Evolutionary conservation across 2,888 invertebrate genomes (phyloP).

Genomic region (Orchesellides sinensis): DNA sequence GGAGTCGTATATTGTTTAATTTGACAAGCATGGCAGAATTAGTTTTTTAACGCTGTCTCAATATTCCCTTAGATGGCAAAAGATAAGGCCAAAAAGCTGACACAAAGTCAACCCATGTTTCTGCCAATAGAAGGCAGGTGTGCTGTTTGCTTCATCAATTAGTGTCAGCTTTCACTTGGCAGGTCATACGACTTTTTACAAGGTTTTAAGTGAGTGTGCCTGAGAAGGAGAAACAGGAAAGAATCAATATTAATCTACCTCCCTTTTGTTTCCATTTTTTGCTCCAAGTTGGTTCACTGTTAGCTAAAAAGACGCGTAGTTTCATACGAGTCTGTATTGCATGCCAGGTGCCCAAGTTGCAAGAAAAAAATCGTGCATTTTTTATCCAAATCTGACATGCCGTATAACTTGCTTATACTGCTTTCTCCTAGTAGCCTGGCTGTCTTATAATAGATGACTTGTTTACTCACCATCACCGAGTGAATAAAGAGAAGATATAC

Average conservation of each 20-base stretch:
- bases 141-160: constrained; percentile 24
- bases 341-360: neutral
- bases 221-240: neutral
- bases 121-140: neutral
- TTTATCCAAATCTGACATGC: constrained; percentile 31
- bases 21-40: neutral
- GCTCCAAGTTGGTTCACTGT: neutral
- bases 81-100: neutral
- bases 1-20: neutral
- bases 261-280: neutral
- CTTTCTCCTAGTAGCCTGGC: neutral
- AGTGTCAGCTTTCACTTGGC: constrained; percentile 34
- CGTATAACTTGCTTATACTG: constrained; percentile 4
- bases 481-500: constrained; percentile 17
- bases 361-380: constrained; percentile 24
- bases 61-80: neutral
- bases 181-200: constrained; percentile 23
- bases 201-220: constrained; percentile 12
- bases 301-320: neutral
- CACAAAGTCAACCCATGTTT: neutral
- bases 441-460: neutral
- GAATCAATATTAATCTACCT: constrained; percentile 22
- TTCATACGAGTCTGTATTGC: too few species aligned
- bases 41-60: neutral
- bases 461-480: constrained; percentile 24